Percentiles rank a stretch among this genome's conserved stretches.
Evolutionary conservation across 2,797 vertebrate genomes (phyloP).

Genomic region (Chelidonichthys spinosus): DNA sequence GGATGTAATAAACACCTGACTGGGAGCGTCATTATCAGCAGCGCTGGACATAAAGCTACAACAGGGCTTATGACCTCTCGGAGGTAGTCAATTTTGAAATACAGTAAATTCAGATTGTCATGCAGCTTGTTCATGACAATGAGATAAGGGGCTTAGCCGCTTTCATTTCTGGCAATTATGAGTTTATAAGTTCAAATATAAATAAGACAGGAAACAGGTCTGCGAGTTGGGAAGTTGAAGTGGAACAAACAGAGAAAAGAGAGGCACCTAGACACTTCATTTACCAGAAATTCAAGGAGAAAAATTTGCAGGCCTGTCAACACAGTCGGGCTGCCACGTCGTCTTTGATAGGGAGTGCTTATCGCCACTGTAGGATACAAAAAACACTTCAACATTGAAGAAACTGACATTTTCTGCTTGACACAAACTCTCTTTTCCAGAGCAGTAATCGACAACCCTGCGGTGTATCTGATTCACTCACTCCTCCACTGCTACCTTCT

Average conservation of each 20-base stretch:
- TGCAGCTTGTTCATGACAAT: neutral
- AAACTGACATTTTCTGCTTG: neutral
- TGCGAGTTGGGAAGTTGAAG: too few relatives aligned
- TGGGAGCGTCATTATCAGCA: neutral
- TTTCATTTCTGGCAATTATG: neutral
- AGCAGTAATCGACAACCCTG: neutral
- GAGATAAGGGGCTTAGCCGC: too few relatives aligned
- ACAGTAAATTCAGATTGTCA: neutral
- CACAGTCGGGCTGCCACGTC: neutral
- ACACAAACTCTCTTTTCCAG: neutral
- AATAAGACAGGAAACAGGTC: constrained; percentile 1
- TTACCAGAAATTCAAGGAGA: neutral
- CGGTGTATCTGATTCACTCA: too few relatives aligned
- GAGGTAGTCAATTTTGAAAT: neutral
- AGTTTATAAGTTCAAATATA: neutral
- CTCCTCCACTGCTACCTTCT: too few relatives aligned
- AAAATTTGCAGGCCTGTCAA: neutral
- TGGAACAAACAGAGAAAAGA: neutral
- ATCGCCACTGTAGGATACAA: neutral
- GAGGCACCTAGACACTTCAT: neutral
- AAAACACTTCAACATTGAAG: neutral
- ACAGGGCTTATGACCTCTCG: too few relatives aligned
- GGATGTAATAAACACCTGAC: too few relatives aligned
- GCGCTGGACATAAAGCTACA: neutral
- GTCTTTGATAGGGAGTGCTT: neutral